Percentiles rank a stretch among this genome's conserved stretches.
These are phyloP conservation scores for Argopecten irradians DNA, from an alignment of 1,140 invertebrate species.

Conservation along the genomic window DNA sequence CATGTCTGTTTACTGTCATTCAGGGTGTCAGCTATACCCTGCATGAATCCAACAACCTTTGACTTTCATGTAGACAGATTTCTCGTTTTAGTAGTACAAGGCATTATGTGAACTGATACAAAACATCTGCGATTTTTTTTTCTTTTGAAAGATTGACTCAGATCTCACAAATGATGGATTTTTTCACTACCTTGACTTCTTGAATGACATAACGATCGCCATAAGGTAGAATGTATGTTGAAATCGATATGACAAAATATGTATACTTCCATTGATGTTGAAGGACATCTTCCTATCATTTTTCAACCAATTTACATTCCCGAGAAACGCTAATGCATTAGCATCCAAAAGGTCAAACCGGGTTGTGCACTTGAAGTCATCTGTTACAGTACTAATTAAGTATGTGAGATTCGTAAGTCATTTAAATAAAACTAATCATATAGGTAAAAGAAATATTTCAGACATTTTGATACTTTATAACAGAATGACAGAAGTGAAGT, in stretches of 20 bases:
- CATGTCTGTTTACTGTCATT: not conserved
- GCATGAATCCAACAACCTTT: not conserved
- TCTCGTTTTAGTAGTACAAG: not conserved
- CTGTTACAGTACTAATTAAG: not conserved
- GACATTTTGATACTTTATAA: not conserved
- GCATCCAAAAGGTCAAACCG: not conserved
- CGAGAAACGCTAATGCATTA: not conserved
- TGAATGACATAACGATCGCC: not conserved
- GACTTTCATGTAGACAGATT: not conserved
- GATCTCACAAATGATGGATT: not conserved
- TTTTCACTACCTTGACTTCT: not conserved
- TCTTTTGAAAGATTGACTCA: not conserved
- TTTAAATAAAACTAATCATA: not conserved
- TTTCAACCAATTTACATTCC: not conserved
- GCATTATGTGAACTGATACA: not conserved
- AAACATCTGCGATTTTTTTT: not conserved
- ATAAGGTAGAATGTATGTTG: not conserved
- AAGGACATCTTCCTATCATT: slow-evolving; percentile 21
- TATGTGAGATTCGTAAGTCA: not conserved
- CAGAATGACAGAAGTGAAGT: not conserved
- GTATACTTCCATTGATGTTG: not conserved
- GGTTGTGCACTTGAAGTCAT: not conserved
- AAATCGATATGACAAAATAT: not conserved
- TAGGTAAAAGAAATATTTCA: not conserved
- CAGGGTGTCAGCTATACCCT: not conserved